Base-by-base conservation (phyloP, 2,113 vertebrate genomes). In the Sceloporus tristichus region DNA sequence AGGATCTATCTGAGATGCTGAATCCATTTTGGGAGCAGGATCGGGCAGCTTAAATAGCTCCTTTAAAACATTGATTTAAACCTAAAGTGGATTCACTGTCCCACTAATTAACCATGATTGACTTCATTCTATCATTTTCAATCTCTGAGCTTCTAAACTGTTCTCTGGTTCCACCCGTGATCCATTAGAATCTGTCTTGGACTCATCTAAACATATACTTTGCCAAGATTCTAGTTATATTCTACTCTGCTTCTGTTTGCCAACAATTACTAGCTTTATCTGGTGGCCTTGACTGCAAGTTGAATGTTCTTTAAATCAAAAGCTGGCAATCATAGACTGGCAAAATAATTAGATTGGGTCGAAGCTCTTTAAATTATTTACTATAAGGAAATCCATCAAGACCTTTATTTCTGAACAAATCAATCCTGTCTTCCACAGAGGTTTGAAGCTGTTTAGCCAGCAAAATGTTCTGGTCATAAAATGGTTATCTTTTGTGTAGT, bases 341-440 rank as follows among this genome's bases (percentile, higher is more conserved):
- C 21, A 74, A 66, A 40, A 85, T 75, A 85, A 76, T 85, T 42
- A 62, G 23, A 42, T 59, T 54, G n/a, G n/a, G 53, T 54, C 38
- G 2, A 29, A 68, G 71, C 5, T 68, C 19, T 1, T 21, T 88
- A 82, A 91, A 88, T 82, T 90, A 84, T 73, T 40, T 86, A 48
- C 56, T 62, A 11, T 79, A 75, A 89, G 23, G 78, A 42, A 0
- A 14, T 79, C 56, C 18, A 74, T 77, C 3, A 53, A 54, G 62
- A 4, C n/a, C 62, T 40, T 76, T 76, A 27, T 38, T 34, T 68
- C 23, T 59, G 65, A 34, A 25, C 59, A 79, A 77, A 82, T 18
- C 23, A 2, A 80, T 70, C 48, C 8, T 78, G 74, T 13, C 19
- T 89, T 56, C 90, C 86, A 3, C 1, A 85, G 89, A 90, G 68